Percentiles rank a stretch among this genome's conserved stretches.
phyloP scores from a whole-genome alignment of 2,113 vertebrate species.

The Corythaeola cristata region DNA sequence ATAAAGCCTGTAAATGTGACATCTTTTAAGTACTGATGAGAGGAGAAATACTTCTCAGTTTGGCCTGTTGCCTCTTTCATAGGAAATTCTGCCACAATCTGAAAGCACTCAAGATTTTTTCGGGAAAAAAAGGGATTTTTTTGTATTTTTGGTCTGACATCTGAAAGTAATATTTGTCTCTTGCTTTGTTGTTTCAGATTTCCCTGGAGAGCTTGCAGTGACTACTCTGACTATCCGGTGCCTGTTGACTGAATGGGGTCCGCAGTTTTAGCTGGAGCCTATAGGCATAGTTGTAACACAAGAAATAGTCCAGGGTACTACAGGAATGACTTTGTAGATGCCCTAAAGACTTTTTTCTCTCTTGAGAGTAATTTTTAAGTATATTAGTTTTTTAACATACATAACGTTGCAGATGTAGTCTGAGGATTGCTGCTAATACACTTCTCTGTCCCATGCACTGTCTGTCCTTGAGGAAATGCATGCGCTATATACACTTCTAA shows the following conservation, averaged over 20 bases:
- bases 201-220: neutral
- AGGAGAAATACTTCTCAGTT: neutral
- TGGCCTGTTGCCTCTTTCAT: neutral
- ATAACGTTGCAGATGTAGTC: neutral
- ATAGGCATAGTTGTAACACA: neutral
- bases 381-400: neutral
- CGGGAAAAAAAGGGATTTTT: rapidly evolving
- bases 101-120: neutral
- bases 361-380: neutral
- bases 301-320: neutral
- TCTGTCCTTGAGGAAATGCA: neutral
- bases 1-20: neutral
- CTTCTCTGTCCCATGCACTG: neutral
- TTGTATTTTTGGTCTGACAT: neutral
- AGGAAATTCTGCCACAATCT: neutral
- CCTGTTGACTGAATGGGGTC: neutral
- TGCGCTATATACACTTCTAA: neutral
- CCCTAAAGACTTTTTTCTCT: neutral
- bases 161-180: neutral
- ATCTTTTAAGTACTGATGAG: neutral
- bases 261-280: neutral
- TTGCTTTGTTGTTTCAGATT: neutral
- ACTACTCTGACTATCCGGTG: neutral
- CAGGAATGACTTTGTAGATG: neutral
- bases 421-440: neutral